Evolutionary conservation across 2,797 vertebrate species (phyloP).

Genomic region (Sparidentex hasta): DNA sequence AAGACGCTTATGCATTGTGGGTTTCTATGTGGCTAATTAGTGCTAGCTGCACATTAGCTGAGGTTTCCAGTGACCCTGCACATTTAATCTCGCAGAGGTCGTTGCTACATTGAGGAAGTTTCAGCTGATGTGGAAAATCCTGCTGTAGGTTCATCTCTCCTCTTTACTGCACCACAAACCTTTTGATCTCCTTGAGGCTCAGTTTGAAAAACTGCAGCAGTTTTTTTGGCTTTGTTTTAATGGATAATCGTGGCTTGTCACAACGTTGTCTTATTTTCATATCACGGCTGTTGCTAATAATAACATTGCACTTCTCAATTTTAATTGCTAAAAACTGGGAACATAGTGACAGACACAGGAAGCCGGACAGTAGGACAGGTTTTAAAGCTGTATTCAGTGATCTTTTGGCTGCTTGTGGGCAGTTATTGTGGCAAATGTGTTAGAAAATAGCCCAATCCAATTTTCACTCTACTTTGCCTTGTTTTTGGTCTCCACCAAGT

Average conservation of each 20-base stretch:
- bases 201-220: background rate
- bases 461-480: background rate
- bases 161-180: background rate
- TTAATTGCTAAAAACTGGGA: background rate
- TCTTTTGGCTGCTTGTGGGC: too few relatives aligned
- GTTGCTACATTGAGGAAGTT: slow-evolving; percentile 38
- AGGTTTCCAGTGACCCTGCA: slow-evolving; percentile 73
- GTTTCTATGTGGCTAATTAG: slow-evolving; percentile 57
- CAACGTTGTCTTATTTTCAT: background rate
- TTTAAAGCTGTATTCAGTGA: background rate
- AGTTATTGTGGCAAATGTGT: too few relatives aligned
- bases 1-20: slow-evolving; percentile 37
- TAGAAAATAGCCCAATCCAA: background rate
- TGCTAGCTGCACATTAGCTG: slow-evolving; percentile 49
- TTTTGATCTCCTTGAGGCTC: background rate
- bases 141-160: slow-evolving; percentile 32
- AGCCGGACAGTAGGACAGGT: background rate
- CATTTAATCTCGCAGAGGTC: slow-evolving; percentile 59
- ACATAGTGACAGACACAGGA: background rate
- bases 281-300: background rate
- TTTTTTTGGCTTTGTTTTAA: background rate
- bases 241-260: background rate
- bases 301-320: background rate
- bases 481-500: background rate
- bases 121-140: slow-evolving; percentile 68